Evolutionary conservation across 2,113 vertebrate genomes (phyloP), one percentile per base, ranked within the genome.

Genomic region (Gambusia holbrooki): DNA sequence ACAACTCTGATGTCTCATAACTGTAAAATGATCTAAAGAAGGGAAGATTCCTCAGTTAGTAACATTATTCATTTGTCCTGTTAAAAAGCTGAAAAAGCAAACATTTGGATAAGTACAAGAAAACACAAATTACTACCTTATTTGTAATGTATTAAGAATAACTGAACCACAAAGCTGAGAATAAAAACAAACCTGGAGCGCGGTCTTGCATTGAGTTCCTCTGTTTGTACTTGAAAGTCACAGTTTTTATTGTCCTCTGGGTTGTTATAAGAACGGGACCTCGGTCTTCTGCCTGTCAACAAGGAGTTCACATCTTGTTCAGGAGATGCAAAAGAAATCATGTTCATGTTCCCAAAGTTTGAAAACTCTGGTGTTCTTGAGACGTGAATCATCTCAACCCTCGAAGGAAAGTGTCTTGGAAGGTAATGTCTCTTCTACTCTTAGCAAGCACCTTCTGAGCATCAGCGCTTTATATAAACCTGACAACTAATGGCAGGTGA

Each of bases 21-120:
- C 78, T 92, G 77, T 94, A 94, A 82, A 95, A 94, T 10, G 94
- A 94, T 83, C 93, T 94, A 30, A 19, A 78, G 22, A 81, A 22
- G n/a, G 9, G 0, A 48, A 60, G 13, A 60, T 73, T 40, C 32
- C 12, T 1, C 17, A 62, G 58, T 54, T 11, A 33, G 9, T 33
- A 51, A 61, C 17, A 48, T 32, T 3, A 30, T 0, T 25, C 0
- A 35, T 63, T 66, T 25, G 19, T 73, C n/a, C 7, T 70, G 9
- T 30, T n/a, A 58, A 9, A 10, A 58, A n/a, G 9, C 9, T 11
- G 35, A 37, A 58, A 4, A 3, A 58, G n/a, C 51, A n/a, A n/a
- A 22, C n/a, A 58, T n/a, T 7, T n/a, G 5, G 1, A 58, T 22
- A 58, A 58, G 14, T 15, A 40, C 42, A 14, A 14, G 22, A 42